Evolutionary conservation across 2,797 vertebrate genomes (phyloP).

Genomic region (Arremon aurantiirostris): DNA sequence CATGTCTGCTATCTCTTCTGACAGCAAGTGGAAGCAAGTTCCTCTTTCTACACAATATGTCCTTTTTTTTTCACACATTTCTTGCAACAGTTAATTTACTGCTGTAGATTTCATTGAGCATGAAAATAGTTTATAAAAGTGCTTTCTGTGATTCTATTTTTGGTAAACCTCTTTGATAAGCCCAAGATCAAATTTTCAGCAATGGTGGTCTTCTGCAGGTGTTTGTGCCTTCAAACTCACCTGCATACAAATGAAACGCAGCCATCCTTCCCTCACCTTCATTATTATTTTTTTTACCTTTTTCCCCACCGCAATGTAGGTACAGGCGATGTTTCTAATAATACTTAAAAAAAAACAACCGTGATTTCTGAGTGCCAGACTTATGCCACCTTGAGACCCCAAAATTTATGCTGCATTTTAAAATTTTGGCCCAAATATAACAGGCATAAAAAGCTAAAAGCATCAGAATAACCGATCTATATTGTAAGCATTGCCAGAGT

Average conservation of each 20-base stretch:
- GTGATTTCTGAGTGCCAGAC: neutral
- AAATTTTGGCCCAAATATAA: neutral
- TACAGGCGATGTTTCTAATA: neutral
- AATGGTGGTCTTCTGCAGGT: neutral
- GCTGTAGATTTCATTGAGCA: neutral
- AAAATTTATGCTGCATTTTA: neutral
- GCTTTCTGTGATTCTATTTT: neutral
- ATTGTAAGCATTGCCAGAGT: neutral
- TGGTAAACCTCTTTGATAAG: neutral
- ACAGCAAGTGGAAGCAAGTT: neutral
- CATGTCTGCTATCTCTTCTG: neutral
- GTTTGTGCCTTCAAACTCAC: neutral
- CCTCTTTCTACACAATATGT: neutral
- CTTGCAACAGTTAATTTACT: neutral
- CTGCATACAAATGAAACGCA: neutral
- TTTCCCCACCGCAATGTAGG: neutral
- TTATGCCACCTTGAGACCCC: neutral
- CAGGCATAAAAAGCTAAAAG: neutral
- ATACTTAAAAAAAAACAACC: neutral
- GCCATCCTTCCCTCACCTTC: neutral
- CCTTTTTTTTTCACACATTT: neutral
- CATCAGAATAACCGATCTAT: neutral
- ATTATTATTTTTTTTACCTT: neutral
- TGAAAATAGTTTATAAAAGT: neutral
- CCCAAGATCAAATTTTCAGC: neutral